Evolutionary conservation across 2,888 invertebrate species (phyloP), one percentile per base, ranked within the genome.

Genomic region (Carcina quercana): DNA sequence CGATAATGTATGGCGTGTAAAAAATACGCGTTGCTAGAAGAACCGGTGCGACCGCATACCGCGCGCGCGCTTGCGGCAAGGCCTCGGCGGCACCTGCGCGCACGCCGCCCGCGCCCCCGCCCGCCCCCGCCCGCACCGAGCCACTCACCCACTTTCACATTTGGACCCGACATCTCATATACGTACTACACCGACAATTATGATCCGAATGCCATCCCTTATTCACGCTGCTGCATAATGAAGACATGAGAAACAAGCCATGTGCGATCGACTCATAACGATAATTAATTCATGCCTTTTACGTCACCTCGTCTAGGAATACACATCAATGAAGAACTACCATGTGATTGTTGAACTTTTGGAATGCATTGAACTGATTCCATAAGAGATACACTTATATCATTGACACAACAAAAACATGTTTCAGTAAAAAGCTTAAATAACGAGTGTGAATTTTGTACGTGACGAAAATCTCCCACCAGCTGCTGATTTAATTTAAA

Each of bases 1-100:
- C 58, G 74, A 73, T 76, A 71, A 79, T 80, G 74, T 79, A 78
- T 76, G 70, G 67, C 47, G 55, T 72, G 71, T 76, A 78, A 79
- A 82, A 82, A 82, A 79, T 71, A 73, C 72, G 73, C 71, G 69
- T 60, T 71, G 78, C 76, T 78, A 79, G 78, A 70, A 72, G 71
- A 83, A 83, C 83, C 83, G 83, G 83, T 82, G 79, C 56, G 73
- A 82, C 82, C 74, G 71, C 83, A 83, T 83, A 69, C 80, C 78
- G 59, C 54, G 65, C 72, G 71, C 64, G 70, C 70, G 74, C 75
- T 74, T 60, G 64, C 70, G 74, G 78, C 76, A 74, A 75, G 74
- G 76, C 74, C 73, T 67, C 59, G 62, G 45, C 51, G 51, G 55
- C 70, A 65, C 67, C 66, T 63, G 67, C 65, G 58, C 51, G 35